Evolutionary conservation across 2,888 invertebrate genomes (phyloP).

Genomic region (Pimpla rufipes): DNA sequence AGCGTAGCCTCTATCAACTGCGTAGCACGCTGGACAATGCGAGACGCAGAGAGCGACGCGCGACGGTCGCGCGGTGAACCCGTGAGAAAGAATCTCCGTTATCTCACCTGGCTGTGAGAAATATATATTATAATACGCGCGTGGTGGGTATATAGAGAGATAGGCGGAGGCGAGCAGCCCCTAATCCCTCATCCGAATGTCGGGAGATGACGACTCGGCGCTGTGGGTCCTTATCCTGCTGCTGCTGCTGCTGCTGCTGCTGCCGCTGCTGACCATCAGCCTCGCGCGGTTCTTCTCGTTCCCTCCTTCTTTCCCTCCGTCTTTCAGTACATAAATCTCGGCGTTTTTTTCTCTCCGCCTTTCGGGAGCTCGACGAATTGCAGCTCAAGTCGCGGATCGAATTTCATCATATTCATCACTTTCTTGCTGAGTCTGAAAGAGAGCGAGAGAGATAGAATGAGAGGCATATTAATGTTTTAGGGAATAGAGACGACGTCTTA

Average conservation of each 20-base stretch:
- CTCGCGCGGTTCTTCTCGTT: slow-evolving; percentile 30
- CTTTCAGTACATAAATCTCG: slow-evolving; percentile 21
- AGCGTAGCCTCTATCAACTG: slow-evolving; percentile 6
- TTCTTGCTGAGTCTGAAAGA: slow-evolving; percentile 51
- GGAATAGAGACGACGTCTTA: too few species aligned
- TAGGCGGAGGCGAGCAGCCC: slow-evolving; percentile 45
- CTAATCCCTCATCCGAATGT: slow-evolving; percentile 65
- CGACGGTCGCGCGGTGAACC: slow-evolving; percentile 60
- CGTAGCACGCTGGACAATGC: slow-evolving; percentile 18
- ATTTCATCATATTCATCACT: slow-evolving; percentile 64
- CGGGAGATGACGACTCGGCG: slow-evolving; percentile 50
- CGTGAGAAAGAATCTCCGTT: slow-evolving; percentile 59
- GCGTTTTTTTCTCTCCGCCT: not conserved
- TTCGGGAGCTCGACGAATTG: slow-evolving; percentile 60
- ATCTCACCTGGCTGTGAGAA: slow-evolving; percentile 57
- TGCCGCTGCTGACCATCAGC: slow-evolving; percentile 38
- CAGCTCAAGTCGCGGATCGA: slow-evolving; percentile 53
- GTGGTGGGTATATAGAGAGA: not conserved
- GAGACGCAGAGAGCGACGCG: not conserved
- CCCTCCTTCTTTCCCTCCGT: not conserved
- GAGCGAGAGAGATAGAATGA: too few species aligned
- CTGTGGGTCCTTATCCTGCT: slow-evolving; percentile 55
- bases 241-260: slow-evolving; percentile 44
- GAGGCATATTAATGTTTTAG: slow-evolving; percentile 64
- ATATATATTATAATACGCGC: slow-evolving; percentile 38